Evolutionary conservation across 2,888 invertebrate species (phyloP).

Genomic region (Trachelus troglodyta): DNA sequence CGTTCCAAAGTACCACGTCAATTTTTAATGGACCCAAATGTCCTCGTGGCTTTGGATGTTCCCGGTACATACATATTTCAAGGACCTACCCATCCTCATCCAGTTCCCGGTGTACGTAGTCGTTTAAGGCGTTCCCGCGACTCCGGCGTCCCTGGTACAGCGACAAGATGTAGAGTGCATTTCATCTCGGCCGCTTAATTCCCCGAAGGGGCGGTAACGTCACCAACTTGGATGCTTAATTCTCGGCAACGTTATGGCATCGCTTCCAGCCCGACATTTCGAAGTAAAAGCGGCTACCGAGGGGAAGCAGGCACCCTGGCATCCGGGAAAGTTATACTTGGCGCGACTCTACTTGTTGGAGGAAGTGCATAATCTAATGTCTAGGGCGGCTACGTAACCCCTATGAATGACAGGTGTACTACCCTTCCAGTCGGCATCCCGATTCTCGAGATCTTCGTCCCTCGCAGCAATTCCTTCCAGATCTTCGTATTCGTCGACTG

Average conservation of each 20-base stretch:
- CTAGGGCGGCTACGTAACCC: slow-evolving; percentile 14
- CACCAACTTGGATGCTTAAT: slow-evolving; percentile 25
- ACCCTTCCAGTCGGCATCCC: neutral
- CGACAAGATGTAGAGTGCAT: slow-evolving; percentile 19
- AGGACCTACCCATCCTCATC: neutral
- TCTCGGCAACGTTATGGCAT: slow-evolving; percentile 23
- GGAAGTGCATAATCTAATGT: slow-evolving; percentile 31
- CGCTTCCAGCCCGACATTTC: neutral
- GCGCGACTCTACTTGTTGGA: slow-evolving; percentile 17
- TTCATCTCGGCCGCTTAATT: slow-evolving; percentile 22
- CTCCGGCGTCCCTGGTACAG: neutral
- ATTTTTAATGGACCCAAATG: neutral
- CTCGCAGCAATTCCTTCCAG: neutral
- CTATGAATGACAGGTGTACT: neutral
- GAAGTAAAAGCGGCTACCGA: neutral
- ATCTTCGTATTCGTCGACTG: neutral
- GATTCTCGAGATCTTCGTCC: slow-evolving; percentile 12
- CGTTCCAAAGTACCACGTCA: neutral
- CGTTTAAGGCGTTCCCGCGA: neutral
- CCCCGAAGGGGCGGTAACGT: slow-evolving; percentile 23
- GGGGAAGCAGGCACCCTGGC: neutral
- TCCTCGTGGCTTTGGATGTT: neutral
- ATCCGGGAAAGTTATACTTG: slow-evolving; percentile 26
- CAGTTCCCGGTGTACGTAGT: neutral
- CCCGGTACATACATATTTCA: neutral